Evolutionary conservation across 1,140 invertebrate genomes (phyloP), one percentile per base, ranked within the genome.

Genomic region (Oppia nitens): DNA sequence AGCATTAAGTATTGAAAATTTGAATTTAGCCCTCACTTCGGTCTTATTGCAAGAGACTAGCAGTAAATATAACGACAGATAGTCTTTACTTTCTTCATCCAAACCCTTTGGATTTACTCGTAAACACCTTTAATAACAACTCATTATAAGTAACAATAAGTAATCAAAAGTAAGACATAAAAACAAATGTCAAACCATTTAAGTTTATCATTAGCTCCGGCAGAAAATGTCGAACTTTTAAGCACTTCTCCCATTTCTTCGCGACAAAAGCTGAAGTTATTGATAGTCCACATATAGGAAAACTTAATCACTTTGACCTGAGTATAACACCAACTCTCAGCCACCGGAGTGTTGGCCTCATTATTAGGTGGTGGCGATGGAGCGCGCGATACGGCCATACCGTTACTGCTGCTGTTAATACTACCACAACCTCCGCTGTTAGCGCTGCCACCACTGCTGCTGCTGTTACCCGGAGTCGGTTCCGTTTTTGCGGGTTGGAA

Each of bases 261-360:
- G 63, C 90, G 84, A 75, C 90, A 94, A 77, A 98, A 98, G 78
- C 91, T 96, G 77, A 98, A 98, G 81, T 98, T 98, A 75, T 97
- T 98, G 78, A 98, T 98, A 69, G 94, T 98, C 95, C 95, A 98
- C 88, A 98, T 98, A 75, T 97, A 98, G 76, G 89, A 94, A 79
- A 98, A 98, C 77, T 98, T 98, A 60, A 97, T 91, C 73, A 98
- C 93, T 83, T 98, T 98, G 67, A 98, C 92, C 91, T 98, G 83
- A 26, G 66, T 63, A 59, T 59, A 62, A 57, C 66, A 64, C 65
- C 65, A 66, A 23, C 61, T 65, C 52, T 66, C 65, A 24, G 65
- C 65, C 2, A 65, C 63, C 45, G 64, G 62, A 29, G 64, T 61
- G 26, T 62, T 65, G 20, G 59, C 45, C 53, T 59, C 59, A 29